These are phyloP conservation scores for Chloromyia formosa DNA, from an alignment of 2,888 invertebrate species.

Conservation along the genomic window DNA sequence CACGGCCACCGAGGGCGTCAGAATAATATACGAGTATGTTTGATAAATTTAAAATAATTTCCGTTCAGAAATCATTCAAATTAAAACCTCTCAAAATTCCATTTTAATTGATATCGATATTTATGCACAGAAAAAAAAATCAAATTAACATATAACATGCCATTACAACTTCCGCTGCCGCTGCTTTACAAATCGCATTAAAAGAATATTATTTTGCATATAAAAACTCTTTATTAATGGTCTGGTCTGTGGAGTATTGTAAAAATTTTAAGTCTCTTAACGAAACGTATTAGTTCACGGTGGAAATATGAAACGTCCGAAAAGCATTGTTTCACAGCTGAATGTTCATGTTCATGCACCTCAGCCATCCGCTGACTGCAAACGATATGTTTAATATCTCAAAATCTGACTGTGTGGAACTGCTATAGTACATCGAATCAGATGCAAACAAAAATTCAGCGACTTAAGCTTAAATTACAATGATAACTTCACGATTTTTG, in stretches of 20 bases:
- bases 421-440: slow-evolving; percentile 6
- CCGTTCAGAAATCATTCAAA: too few relatives aligned
- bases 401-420: slow-evolving; percentile 5
- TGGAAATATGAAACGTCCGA: slow-evolving; percentile 22
- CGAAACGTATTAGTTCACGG: slow-evolving; percentile 12
- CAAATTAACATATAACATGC: not conserved
- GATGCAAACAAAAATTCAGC: slow-evolving; percentile 15
- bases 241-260: not conserved
- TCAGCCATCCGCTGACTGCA: not conserved
- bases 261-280: not conserved
- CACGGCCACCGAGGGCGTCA: too few relatives aligned
- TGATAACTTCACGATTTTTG: too few relatives aligned
- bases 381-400: slow-evolving; percentile 30
- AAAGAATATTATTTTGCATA: not conserved
- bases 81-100: too few relatives aligned
- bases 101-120: too few relatives aligned
- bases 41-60: too few relatives aligned
- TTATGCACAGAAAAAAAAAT: not conserved
- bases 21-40: too few relatives aligned
- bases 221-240: not conserved
- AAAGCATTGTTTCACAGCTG: slow-evolving; percentile 33
- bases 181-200: not conserved
- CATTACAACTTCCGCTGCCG: slow-evolving; percentile 13
- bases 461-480: too few relatives aligned
- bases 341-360: not conserved